Conservation (phyloP, 1,140 invertebrate genomes). For the Drosophila grimshawi region DNA sequence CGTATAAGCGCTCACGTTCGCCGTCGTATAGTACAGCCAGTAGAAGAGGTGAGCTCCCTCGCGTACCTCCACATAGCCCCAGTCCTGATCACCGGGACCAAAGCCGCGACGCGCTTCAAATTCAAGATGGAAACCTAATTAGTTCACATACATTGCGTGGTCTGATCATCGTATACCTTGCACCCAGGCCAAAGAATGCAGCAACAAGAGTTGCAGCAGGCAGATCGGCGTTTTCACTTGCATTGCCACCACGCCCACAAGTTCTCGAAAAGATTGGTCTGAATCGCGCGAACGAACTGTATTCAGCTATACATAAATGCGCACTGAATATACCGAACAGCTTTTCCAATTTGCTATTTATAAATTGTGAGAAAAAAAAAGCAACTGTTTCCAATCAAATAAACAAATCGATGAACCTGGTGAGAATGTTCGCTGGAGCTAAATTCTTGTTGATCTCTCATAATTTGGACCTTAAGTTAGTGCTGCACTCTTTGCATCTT, state of each 20-base stretch:
- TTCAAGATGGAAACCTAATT: not conserved
- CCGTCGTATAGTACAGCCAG: constrained; percentile 91
- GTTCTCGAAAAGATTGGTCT: not conserved
- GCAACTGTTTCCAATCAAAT: constrained; percentile 30
- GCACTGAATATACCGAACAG: constrained; percentile 49
- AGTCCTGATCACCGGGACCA: constrained; percentile 88
- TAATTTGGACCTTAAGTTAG: not conserved
- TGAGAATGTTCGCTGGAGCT: not conserved
- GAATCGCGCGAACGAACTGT: constrained; percentile 23
- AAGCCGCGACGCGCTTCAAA: constrained; percentile 81
- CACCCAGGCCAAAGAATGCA: constrained; percentile 29
- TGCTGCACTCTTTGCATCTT: not conserved
- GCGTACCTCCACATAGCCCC: constrained; percentile 89
- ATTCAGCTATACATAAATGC: constrained; percentile 38
- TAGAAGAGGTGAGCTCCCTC: constrained; percentile 92
- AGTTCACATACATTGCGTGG: not conserved
- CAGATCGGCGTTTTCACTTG: constrained; percentile 10
- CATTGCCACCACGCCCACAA: constrained; percentile 45
- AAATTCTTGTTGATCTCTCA: not conserved
- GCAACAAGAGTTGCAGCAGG: constrained; percentile 29
- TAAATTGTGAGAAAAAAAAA: constrained; percentile 37
- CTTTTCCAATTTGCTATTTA: constrained; percentile 61
- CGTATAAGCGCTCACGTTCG: constrained; percentile 85
- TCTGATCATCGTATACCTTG: constrained; percentile 38
- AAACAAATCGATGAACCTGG: constrained; percentile 50